A percentile compares a stretch with the other conserved stretches of the same genome.
These are phyloP conservation scores for Silvanus unidentatus DNA, from an alignment of 2,888 invertebrate genomes.

Conservation along the genomic window DNA sequence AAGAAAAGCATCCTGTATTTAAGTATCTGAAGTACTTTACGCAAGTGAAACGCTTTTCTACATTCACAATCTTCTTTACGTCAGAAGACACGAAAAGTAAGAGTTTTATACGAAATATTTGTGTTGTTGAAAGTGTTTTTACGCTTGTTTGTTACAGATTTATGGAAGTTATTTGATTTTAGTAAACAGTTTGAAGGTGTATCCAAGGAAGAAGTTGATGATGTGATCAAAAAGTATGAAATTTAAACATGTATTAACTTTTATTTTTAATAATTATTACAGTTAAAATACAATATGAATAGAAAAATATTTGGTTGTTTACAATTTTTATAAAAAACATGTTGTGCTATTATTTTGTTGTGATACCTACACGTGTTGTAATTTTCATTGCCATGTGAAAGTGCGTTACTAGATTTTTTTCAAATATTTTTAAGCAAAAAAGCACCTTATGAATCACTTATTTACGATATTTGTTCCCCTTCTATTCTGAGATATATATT, in stretches of 20 bases:
- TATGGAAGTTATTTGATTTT: slow-evolving; percentile 41
- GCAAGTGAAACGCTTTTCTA: slow-evolving; percentile 58
- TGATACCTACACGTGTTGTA: too few species aligned
- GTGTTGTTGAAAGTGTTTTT: background rate
- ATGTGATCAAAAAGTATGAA: slow-evolving; percentile 41
- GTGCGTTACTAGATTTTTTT: too few species aligned
- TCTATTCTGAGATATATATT: too few species aligned
- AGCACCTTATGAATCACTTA: too few species aligned
- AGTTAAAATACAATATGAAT: too few species aligned
- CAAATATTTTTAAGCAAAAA: too few species aligned
- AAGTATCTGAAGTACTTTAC: slow-evolving; percentile 52
- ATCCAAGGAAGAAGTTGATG: slow-evolving; percentile 35
- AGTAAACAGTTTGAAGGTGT: slow-evolving; percentile 31
- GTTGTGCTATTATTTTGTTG: too few species aligned
- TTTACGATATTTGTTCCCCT: too few species aligned
- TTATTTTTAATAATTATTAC: too few species aligned
- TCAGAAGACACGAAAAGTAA: slow-evolving; percentile 55
- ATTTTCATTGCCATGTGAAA: too few species aligned
- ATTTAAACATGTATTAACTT: slow-evolving; percentile 18
- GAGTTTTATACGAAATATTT: slow-evolving; percentile 14
- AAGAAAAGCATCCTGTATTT: slow-evolving; percentile 44
- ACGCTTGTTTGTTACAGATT: slow-evolving; percentile 45
- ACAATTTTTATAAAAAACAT: too few species aligned
- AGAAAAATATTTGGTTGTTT: too few species aligned
- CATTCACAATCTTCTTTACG: slow-evolving; percentile 60